Conservation (phyloP, 2,797 vertebrate genomes). For the Channallabes apus region DNA sequence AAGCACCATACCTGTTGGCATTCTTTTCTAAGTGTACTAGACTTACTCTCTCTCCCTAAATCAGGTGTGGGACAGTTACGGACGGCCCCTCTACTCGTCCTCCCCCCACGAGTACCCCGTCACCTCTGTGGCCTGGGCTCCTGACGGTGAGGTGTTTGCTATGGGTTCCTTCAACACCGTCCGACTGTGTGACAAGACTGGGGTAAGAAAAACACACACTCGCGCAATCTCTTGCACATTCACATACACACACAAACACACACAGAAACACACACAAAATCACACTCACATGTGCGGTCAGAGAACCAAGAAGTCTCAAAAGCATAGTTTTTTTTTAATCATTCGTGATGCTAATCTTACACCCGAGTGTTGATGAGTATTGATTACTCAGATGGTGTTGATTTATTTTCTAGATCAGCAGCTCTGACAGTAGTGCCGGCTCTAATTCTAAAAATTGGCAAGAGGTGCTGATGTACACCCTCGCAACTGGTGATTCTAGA, state of each 20-base stretch:
- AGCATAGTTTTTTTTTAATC: no score
- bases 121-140: slow-evolving; percentile 90
- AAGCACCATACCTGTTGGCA: neutral
- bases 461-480: no score
- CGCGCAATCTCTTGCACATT: neutral
- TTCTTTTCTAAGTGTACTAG: neutral
- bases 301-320: neutral
- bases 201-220: slow-evolving; percentile 77
- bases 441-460: neutral
- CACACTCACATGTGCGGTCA: neutral
- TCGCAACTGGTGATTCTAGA: no score
- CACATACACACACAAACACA: neutral
- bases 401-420: neutral
- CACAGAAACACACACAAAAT: neutral
- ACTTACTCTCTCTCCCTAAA: neutral
- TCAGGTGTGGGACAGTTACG: slow-evolving; percentile 96
- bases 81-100: slow-evolving; percentile 82
- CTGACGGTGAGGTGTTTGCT: slow-evolving; percentile 90
- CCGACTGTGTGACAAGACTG: slow-evolving; percentile 93
- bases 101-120: slow-evolving; percentile 86
- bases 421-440: neutral
- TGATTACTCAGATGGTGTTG: neutral
- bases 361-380: neutral
- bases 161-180: slow-evolving; percentile 93
- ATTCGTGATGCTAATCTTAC: neutral